These are phyloP conservation scores for Neria commutata DNA, from an alignment of 2,888 invertebrate species.

Conservation along the genomic window DNA sequence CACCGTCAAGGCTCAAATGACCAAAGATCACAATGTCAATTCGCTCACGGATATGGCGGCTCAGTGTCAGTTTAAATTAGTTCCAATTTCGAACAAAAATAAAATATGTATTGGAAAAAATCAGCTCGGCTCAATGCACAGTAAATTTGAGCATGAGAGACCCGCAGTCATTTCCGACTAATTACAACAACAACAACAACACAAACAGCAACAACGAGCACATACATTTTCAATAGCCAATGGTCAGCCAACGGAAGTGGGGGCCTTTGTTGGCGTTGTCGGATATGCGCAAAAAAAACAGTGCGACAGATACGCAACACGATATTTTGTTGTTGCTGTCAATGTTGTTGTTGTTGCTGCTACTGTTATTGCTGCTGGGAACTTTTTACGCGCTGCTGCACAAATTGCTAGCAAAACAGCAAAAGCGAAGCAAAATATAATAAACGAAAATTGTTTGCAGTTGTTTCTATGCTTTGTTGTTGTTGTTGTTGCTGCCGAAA, in stretches of 20 bases:
- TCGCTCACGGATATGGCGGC: too few relatives aligned
- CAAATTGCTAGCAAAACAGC: too few relatives aligned
- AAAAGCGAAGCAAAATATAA: slow-evolving; percentile 31
- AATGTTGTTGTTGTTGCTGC: not conserved
- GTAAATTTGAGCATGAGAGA: too few relatives aligned
- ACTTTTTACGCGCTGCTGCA: too few relatives aligned
- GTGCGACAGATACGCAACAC: not conserved
- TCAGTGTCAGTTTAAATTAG: too few relatives aligned
- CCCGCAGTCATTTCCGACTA: slow-evolving; percentile 30
- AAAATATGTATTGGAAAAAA: too few relatives aligned
- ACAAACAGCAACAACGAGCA: slow-evolving; percentile 21
- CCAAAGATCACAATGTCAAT: too few relatives aligned
- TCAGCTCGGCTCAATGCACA: too few relatives aligned
- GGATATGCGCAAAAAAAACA: slow-evolving; percentile 33
- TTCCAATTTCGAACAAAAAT: too few relatives aligned
- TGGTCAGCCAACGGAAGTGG: not conserved
- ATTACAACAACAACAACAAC: slow-evolving; percentile 29
- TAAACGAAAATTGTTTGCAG: too few relatives aligned
- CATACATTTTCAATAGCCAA: slow-evolving; percentile 2
- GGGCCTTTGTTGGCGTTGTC: slow-evolving; percentile 17
- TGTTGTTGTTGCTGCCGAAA: slow-evolving; percentile 16
- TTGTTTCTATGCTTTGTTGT: slow-evolving; percentile 12
- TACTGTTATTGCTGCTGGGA: slow-evolving; percentile 36
- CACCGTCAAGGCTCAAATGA: too few relatives aligned
- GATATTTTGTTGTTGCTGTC: not conserved